Evolutionary conservation across 2,797 vertebrate genomes (phyloP).

Genomic region (Chanos chanos): DNA sequence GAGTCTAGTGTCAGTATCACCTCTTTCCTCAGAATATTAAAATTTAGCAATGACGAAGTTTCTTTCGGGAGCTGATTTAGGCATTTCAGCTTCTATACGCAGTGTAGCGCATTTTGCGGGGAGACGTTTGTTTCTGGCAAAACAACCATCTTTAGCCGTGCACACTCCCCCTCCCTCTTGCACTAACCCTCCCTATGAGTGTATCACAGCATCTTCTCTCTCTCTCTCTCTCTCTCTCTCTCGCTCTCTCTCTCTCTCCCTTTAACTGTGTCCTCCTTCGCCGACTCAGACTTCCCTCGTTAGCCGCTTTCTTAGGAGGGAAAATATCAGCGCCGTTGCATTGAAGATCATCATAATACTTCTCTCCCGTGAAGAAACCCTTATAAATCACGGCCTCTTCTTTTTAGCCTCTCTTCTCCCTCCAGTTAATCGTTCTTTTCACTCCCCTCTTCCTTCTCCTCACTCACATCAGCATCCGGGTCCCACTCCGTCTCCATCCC

Average conservation of each 20-base stretch:
- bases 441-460: slow-evolving; percentile 68
- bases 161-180: slow-evolving; percentile 42
- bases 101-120: slow-evolving; percentile 21
- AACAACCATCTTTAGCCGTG: slow-evolving; percentile 36
- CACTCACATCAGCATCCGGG: slow-evolving; percentile 76
- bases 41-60: slow-evolving; percentile 58
- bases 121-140: slow-evolving; percentile 41
- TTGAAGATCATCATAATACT: background rate
- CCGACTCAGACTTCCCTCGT: slow-evolving; percentile 31
- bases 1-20: slow-evolving; percentile 18
- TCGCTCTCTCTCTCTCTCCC: slow-evolving; percentile 19
- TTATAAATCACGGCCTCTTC: background rate
- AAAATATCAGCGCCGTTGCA: background rate
- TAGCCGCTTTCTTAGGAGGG: background rate
- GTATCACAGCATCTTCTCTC: slow-evolving; percentile 42
- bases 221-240: slow-evolving; percentile 15
- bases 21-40: slow-evolving; percentile 52
- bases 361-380: background rate
- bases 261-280: slow-evolving; percentile 38
- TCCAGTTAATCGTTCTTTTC: slow-evolving; percentile 70
- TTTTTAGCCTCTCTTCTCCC: slow-evolving; percentile 28
- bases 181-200: slow-evolving; percentile 36
- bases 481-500: slow-evolving; percentile 42
- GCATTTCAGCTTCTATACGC: slow-evolving; percentile 12
- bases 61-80: slow-evolving; percentile 50